phyloP scores from a whole-genome alignment of 2,888 invertebrate species.

The Drosophila suboccidentalis region DNA sequence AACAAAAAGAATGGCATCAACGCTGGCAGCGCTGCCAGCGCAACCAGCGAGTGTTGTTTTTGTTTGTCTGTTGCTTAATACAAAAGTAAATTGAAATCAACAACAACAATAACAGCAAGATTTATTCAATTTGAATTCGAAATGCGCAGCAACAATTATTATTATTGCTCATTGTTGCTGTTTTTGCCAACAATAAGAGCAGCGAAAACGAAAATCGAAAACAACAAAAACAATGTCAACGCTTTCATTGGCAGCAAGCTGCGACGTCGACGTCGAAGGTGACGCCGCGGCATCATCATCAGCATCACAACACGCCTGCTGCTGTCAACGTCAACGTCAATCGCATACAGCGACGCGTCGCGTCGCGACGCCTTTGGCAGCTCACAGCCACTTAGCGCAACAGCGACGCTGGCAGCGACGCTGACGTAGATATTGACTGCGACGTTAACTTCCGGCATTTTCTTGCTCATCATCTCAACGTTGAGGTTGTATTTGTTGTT shows the following conservation, averaged over 20 bases:
- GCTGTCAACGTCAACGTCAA: conserved; percentile 47
- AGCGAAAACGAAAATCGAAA: conserved; percentile 56
- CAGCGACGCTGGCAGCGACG: conserved; percentile 37
- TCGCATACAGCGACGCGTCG: conserved; percentile 13
- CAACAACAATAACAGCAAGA: conserved; percentile 21
- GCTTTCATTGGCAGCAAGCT: conserved; percentile 47
- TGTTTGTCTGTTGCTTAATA: conserved; percentile 41
- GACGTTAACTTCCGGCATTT: conserved; percentile 74
- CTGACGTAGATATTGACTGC: conserved; percentile 45
- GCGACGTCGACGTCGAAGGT: conserved; percentile 36
- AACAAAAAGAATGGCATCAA: conserved; percentile 40
- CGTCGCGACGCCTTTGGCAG: conserved; percentile 19
- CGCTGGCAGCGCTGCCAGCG: conserved; percentile 12
- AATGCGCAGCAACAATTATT: conserved; percentile 60
- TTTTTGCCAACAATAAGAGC: conserved; percentile 49
- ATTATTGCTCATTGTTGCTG: conserved; percentile 50
- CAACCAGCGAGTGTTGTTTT: conserved; percentile 25
- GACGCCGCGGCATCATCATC: conserved; percentile 46
- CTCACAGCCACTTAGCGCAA: conserved; percentile 29
- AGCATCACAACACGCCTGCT: conserved; percentile 34
- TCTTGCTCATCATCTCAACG: conserved; percentile 66
- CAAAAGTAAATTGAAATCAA: conserved; percentile 39
- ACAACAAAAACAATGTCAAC: conserved; percentile 61
- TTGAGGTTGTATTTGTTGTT: conserved; percentile 23
- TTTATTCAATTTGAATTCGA: conserved; percentile 58